A percentile compares a stretch with the other conserved stretches of the same genome.
Evolutionary conservation across 1,140 invertebrate genomes (phyloP).

Genomic region (Leptopilina boulardi): DNA sequence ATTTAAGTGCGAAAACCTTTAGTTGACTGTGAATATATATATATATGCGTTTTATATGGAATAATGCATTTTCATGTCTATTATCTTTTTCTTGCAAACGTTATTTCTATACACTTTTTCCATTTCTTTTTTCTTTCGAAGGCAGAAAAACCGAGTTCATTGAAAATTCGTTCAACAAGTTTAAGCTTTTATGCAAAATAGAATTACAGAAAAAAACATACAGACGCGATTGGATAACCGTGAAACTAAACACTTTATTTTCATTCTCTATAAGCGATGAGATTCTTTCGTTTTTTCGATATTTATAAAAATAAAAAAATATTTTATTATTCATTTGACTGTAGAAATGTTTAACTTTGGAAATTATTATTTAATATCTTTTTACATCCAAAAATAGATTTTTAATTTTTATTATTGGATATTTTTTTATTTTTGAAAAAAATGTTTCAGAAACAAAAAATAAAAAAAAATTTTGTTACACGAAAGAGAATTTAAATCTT

Average conservation of each 20-base stretch:
- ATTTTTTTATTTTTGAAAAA: too few relatives aligned
- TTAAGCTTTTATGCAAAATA: neutral
- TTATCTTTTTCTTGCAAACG: conserved; percentile 6
- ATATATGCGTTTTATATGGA: neutral
- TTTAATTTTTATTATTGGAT: too few relatives aligned
- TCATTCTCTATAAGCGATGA: too few relatives aligned
- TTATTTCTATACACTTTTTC: neutral
- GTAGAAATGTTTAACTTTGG: too few relatives aligned
- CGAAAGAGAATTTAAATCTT: neutral
- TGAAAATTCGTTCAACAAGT: neutral
- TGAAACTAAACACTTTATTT: neutral
- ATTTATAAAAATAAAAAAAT: neutral
- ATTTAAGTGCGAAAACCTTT: conserved; percentile 27
- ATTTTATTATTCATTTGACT: neutral
- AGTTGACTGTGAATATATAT: neutral
- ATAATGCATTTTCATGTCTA: conserved; percentile 30
- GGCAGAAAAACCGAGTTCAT: neutral
- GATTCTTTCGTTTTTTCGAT: neutral
- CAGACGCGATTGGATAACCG: neutral
- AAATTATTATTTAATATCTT: too few relatives aligned
- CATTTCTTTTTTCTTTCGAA: neutral
- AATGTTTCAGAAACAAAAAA: too few relatives aligned
- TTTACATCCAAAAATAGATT: too few relatives aligned
- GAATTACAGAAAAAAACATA: neutral
- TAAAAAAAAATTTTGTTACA: neutral